Evolutionary conservation across 1,140 invertebrate species (phyloP), one percentile per base, ranked within the genome.

Genomic region (Orchesella cincta): DNA sequence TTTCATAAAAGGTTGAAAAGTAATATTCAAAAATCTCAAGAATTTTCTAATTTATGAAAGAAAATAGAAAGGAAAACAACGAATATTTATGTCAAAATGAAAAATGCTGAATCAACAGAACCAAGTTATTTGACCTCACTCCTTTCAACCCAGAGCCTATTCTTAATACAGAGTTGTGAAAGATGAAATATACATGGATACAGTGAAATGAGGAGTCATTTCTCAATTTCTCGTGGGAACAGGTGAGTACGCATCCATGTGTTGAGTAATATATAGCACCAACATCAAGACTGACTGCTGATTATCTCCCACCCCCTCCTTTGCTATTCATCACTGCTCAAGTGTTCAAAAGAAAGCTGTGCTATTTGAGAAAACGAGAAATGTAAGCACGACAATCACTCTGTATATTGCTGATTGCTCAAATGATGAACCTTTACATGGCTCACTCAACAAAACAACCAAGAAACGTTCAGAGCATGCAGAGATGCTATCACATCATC

Each of bases 231-330:
- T 67, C 62, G 62, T 67, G 62, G 62, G 62, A 67, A 67, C 62
- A 67, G 62, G 62, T 67, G 62, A 33, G 62, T 16, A 23, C 12
- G 23, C 62, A 3, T 67, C 31, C 62, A 67, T 33, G 62, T 67
- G 62, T 67, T 26, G 26, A 29, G 14, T 12, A 33, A 67, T 67
- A 33, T 31, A 67, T 31, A 67, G 31, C 26, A 31, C 62, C 31
- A 31, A 29, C 28, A 67, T 3, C 62, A 29, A 18, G 62, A 67
- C 28, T 67, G 62, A 67, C 62, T 67, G 62, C 62, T 67, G 62
- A 67, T 67, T 67, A 67, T 67, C 31, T 31, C 26, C 62, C 62
- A 29, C 62, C 62, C 29, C 62, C 62, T 67, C 62, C 62, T 67
- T 29, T 14, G 5, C 62, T 29, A 67, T 67, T 67, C 62, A 67